A percentile compares a stretch with the other conserved stretches of the same genome.
These are phyloP conservation scores for Myotis yumanensis DNA, from an alignment of 2,113 vertebrate species.

Conservation along the genomic window DNA sequence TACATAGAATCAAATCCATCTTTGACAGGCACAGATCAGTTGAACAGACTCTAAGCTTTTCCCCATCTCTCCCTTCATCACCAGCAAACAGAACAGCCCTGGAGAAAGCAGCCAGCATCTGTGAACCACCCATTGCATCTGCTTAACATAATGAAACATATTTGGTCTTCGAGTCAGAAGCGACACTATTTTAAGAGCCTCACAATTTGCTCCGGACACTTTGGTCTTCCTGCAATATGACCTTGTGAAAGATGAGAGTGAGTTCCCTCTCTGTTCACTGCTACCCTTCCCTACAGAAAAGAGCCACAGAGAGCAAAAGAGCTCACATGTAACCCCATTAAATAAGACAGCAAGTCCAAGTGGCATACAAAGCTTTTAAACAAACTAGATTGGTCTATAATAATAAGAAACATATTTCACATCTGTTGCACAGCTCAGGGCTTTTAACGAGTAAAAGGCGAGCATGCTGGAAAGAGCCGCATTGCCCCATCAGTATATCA, in stretches of 20 bases:
- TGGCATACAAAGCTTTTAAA: conserved; percentile 81
- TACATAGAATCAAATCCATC: not conserved
- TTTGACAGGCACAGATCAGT: not conserved
- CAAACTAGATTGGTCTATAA: conserved; percentile 82
- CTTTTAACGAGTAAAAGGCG: conserved; percentile 85
- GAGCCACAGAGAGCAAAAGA: conserved; percentile 54
- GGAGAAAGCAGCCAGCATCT: not conserved
- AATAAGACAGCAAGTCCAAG: conserved; percentile 79
- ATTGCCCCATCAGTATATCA: conserved; percentile 81
- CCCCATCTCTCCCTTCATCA: not conserved
- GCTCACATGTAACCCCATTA: conserved; percentile 81
- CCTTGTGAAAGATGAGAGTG: not conserved
- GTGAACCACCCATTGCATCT: conserved; percentile 39
- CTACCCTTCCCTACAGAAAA: conserved; percentile 24
- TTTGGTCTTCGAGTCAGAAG: conserved; percentile 54
- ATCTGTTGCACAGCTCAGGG: conserved; percentile 81
- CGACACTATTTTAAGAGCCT: conserved; percentile 65
- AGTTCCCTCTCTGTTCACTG: conserved; percentile 7
- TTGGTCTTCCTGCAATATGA: conserved; percentile 43
- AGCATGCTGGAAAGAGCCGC: conserved; percentile 72
- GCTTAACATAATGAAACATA: conserved; percentile 63
- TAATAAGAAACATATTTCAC: conserved; percentile 87
- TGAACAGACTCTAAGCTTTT: not conserved
- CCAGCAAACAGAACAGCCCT: conserved; percentile 55
- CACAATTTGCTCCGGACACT: conserved; percentile 37